Base-by-base conservation (phyloP, 2,113 vertebrate genomes). In the Atherinomorus stipes region DNA sequence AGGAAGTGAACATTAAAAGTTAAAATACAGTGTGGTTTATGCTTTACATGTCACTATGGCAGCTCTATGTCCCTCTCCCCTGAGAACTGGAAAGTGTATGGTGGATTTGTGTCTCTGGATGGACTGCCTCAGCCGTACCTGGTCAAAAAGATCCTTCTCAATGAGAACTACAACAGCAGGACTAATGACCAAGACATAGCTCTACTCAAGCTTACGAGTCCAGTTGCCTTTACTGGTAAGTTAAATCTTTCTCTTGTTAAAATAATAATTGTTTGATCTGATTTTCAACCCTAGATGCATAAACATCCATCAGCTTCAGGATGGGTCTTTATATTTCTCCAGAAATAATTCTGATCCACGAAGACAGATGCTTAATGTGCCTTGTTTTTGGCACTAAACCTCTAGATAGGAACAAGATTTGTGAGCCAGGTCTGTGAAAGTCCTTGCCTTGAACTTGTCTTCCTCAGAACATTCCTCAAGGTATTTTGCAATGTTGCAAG, bases 131-230 rank as follows among this genome's bases (percentile, higher is more conserved):
- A 40, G 0, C 91, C 94, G 19, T 85, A 93, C 72, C 15, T 77
- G 0, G 92, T 98, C 44, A 47, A 93, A 25, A 93, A 88, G 64
- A 96, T 99, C 80, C 85, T 96, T 52, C 89, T 95, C 69, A 94
- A 95, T 4, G 78, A 94, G 67, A 94, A 95, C 74, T 99, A 97
- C 84, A 87, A 93, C 0, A 88, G 76, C 0, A 69, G 83, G 0
- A 94, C 93, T 0, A 94, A 96, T 0, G 95, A 98, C 91, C 92
- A 94, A 0, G 97, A 99, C 73, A 88, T 98, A 0, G 95, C 96
- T 11, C 92, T 98, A 51, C 86, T 98, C 83, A 93, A 93, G 84
- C 94, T 99, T 5, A 74, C 68, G 37, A 85, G 79, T 70, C 93
- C 95, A 0, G 80, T 96, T 70, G 15, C 7, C 0, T 94, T 96